Evolutionary conservation across 2,888 invertebrate species (phyloP).

Genomic region (Drosophila vallismaia): DNA sequence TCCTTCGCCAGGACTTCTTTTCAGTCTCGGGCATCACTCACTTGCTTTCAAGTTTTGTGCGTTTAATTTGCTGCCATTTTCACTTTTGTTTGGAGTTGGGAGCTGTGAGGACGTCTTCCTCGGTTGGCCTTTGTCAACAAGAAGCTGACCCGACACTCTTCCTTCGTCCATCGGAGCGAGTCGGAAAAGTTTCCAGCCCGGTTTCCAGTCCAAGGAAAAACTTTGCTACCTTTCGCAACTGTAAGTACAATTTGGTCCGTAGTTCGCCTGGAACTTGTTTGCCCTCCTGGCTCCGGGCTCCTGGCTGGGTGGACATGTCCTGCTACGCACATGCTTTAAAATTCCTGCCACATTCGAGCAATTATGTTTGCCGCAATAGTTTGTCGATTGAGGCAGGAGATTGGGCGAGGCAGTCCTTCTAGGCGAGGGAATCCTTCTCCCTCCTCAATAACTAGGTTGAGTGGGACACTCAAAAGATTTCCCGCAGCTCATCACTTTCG

Average conservation of each 20-base stretch:
- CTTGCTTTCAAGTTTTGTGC: constrained; percentile 65
- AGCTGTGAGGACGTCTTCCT: constrained; percentile 6
- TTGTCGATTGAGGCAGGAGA: not conserved
- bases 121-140: constrained; percentile 68
- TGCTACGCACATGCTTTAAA: constrained; percentile 24
- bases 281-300: constrained; percentile 16
- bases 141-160: constrained; percentile 28
- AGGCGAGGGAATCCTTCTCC: not conserved
- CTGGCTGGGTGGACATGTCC: constrained; percentile 8
- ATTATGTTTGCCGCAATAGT: constrained; percentile 61
- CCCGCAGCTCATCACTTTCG: constrained; percentile 34
- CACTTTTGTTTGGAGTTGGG: constrained; percentile 58
- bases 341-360: constrained; percentile 67
- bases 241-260: constrained; percentile 66
- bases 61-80: constrained; percentile 73
- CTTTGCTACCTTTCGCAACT: constrained; percentile 57
- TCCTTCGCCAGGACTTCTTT: constrained; percentile 14
- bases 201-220: constrained; percentile 46
- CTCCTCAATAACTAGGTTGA: constrained; percentile 11
- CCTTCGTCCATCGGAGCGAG: constrained; percentile 8
- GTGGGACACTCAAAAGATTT: constrained; percentile 12
- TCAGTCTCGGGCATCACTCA: constrained; percentile 27
- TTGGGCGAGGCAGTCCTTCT: not conserved
- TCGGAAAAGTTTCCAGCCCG: constrained; percentile 36
- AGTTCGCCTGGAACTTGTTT: constrained; percentile 50